Base-by-base conservation (phyloP, 2,888 invertebrate species). In the Polia nebulosa region DNA sequence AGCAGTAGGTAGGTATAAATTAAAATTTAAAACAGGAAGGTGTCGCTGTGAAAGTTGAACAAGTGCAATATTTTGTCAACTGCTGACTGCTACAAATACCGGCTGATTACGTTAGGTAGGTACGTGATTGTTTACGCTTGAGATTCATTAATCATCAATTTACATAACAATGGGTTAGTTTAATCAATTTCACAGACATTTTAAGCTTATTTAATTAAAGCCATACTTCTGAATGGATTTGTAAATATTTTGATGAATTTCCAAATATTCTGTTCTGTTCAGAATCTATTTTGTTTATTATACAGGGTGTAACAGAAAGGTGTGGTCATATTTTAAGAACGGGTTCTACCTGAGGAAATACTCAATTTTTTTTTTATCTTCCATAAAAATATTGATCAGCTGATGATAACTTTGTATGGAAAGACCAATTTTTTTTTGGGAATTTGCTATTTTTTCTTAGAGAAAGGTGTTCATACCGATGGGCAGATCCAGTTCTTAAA, bases 41-140 rank as follows among this genome's bases (percentile, higher is more conserved):
- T 80, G 76, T 73, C 71, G 73, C 79, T 78, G 86, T 85, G 89
- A 90, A 90, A 90, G 89, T 89, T 82, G 78, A 84, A 39, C 41
- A 53, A 52, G 56, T 65, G 52, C 84, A 82, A 75, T 15, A 52
- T 84, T 84, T 87, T 85, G 85, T 86, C 86, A 87, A 87, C 83
- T 60, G 51, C 41, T 36, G 87, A 86, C 83, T 60, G 45, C 34
- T 49, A 52, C 60, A 72, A 75, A 67, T 22, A 58, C 36, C 49
- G 39, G 47, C 47, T 58, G 52, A 22, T 69, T 25, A 47, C 51
- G n/a, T 81, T 70, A n/a, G n/a, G n/a, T n/a, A n/a, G n/a, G n/a
- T n/a, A 59, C 73, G 67, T 78, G 73, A 75, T 59, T 41, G 62
- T 53, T 76, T 22, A 63, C 57, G 62, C 34, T 51, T 36, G 6